Conservation (phyloP, 2,888 invertebrate genomes). For the Pristionchus fissidentatus region DNA sequence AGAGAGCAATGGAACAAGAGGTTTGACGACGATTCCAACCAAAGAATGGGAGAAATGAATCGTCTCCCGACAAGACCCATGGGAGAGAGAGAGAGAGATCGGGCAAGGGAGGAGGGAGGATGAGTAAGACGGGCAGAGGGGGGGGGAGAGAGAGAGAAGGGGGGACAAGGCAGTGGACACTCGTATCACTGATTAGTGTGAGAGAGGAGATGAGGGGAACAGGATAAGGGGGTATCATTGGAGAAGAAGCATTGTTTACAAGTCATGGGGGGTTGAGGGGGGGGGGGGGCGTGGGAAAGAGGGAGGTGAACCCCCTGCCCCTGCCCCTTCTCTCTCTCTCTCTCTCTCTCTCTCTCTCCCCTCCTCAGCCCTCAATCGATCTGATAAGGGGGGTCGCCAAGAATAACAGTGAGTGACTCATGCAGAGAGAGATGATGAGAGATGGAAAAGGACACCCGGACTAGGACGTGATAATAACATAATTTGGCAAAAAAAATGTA, state of each 20-base stretch:
- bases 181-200: constrained; percentile 3
- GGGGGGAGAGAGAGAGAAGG: background rate
- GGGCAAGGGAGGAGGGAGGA: constrained; percentile 3
- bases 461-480: too few relatives aligned
- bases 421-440: background rate
- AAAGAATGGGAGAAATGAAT: constrained; percentile 3
- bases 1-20: background rate
- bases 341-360: too few relatives aligned
- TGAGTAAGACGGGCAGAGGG: background rate
- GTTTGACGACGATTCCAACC: background rate
- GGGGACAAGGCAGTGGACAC: background rate
- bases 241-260: background rate
- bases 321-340: constrained; percentile 14
- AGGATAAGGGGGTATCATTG: constrained; percentile 21
- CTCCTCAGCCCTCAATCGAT: background rate
- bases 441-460: background rate
- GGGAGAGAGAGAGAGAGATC: constrained; percentile 28
- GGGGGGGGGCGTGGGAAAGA: background rate
- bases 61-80: background rate
- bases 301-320: background rate
- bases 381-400: constrained; percentile 26
- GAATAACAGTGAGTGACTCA: constrained; percentile 29
- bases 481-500: too few relatives aligned
- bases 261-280: background rate
- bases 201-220: background rate